phyloP scores from a whole-genome alignment of 2,888 invertebrate species.

The Zygogramma bicolorata region DNA sequence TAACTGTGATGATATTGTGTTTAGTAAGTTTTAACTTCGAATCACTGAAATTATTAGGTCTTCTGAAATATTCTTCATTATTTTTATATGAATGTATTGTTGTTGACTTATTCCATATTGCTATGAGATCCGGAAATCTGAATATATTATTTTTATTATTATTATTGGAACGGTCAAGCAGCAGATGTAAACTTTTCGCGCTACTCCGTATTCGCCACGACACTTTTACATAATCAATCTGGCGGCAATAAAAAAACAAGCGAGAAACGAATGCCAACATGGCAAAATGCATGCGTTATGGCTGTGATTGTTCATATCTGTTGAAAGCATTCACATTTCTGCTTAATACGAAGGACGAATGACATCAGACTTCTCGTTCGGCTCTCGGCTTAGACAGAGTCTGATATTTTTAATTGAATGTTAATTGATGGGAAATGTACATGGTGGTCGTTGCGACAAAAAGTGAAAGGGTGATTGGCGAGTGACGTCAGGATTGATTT shows the following conservation, averaged over 20 bases:
- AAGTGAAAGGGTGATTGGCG: background rate
- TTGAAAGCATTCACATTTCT: conserved; percentile 32
- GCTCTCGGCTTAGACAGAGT: background rate
- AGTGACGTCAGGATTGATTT: too few species aligned
- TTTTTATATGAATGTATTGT: too few species aligned
- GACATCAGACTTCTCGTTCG: conserved; percentile 21
- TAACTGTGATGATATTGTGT: too few species aligned
- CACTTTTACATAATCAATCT: conserved; percentile 1
- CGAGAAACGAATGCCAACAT: conserved; percentile 12
- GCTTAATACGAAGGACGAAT: conserved; percentile 30
- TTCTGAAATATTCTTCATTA: too few species aligned
- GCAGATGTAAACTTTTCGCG: background rate
- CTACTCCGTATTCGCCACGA: background rate
- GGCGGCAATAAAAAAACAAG: conserved; percentile 6
- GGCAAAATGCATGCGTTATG: conserved; percentile 13
- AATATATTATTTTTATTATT: too few species aligned
- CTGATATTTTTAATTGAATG: background rate
- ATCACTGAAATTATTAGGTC: too few species aligned
- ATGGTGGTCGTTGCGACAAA: background rate
- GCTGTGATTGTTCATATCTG: conserved; percentile 22
- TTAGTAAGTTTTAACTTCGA: too few species aligned
- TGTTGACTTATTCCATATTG: too few species aligned
- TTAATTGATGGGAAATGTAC: background rate
- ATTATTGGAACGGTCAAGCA: background rate
- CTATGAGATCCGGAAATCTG: too few species aligned